Conservation (phyloP, 2,888 invertebrate species). For the Campopleginae sp. region DNA sequence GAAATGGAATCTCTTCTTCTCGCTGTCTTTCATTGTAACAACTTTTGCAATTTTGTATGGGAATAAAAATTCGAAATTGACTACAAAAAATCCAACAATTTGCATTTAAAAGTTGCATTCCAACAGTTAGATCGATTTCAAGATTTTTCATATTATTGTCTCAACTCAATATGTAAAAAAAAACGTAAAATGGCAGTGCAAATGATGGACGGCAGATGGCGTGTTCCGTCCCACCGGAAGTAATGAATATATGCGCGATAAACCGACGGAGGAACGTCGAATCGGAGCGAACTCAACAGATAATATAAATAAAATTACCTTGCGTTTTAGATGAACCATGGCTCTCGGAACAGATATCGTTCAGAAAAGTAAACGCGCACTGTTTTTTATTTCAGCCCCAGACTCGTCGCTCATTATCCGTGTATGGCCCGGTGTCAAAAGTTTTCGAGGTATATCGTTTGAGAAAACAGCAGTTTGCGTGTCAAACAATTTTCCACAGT, state of each 20-base stretch:
- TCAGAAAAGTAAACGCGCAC: conserved; percentile 50
- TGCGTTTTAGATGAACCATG: conserved; percentile 79
- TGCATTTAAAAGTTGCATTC: background rate
- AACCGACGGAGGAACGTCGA: background rate
- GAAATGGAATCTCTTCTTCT: too few relatives aligned
- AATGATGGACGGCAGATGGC: background rate
- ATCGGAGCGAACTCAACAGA: background rate
- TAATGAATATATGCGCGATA: background rate
- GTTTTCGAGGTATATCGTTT: background rate
- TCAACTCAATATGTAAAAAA: background rate
- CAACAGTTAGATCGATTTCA: background rate
- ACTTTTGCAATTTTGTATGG: background rate
- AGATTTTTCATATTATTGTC: background rate
- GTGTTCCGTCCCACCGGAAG: background rate
- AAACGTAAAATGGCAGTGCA: background rate
- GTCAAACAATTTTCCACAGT: background rate
- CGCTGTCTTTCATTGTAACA: too few relatives aligned
- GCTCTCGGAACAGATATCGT: conserved; percentile 42
- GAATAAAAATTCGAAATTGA: background rate
- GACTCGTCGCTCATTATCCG: conserved; percentile 65
- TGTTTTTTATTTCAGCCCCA: conserved; percentile 41
- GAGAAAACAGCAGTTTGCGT: background rate
- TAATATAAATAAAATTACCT: conserved; percentile 71
- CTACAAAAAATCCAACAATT: background rate
- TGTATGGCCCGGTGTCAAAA: background rate